These are phyloP conservation scores for Hepsetus odoe DNA, from an alignment of 2,113 vertebrate genomes.

Conservation along the genomic window DNA sequence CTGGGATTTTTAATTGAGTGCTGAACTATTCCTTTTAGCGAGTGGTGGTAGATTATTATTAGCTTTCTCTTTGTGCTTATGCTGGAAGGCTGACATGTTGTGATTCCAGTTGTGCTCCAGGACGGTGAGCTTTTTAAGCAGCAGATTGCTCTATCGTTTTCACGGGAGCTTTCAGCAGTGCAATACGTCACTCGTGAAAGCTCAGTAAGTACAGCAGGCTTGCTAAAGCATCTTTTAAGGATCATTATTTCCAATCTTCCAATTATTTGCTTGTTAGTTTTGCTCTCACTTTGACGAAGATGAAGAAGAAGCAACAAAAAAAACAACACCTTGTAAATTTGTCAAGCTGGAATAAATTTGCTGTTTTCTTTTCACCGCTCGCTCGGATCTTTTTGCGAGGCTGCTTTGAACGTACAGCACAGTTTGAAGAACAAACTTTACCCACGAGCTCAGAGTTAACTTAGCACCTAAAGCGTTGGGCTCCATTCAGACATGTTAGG, in stretches of 20 bases:
- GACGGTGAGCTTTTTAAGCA: background rate
- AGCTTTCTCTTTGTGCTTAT: background rate
- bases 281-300: constrained; percentile 29
- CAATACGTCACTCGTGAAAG: constrained; percentile 21
- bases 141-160: background rate
- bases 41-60: background rate
- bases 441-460: background rate
- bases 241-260: constrained; percentile 51
- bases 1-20: too few species aligned
- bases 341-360: constrained; percentile 39
- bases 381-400: background rate
- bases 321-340: constrained; percentile 32
- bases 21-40: too few species aligned
- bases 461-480: background rate
- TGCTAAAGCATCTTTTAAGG: constrained; percentile 44
- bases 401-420: constrained; percentile 25
- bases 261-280: constrained; percentile 52
- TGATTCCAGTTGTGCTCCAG: background rate
- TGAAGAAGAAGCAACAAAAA: constrained; percentile 31
- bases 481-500: background rate
- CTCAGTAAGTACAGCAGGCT: constrained; percentile 27
- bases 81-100: background rate
- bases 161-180: background rate
- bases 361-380: constrained; percentile 5
- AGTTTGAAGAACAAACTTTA: constrained; percentile 26